Evolutionary conservation across 2,797 vertebrate species (phyloP), one percentile per base, ranked within the genome.

Genomic region (Pempheris klunzingeri): DNA sequence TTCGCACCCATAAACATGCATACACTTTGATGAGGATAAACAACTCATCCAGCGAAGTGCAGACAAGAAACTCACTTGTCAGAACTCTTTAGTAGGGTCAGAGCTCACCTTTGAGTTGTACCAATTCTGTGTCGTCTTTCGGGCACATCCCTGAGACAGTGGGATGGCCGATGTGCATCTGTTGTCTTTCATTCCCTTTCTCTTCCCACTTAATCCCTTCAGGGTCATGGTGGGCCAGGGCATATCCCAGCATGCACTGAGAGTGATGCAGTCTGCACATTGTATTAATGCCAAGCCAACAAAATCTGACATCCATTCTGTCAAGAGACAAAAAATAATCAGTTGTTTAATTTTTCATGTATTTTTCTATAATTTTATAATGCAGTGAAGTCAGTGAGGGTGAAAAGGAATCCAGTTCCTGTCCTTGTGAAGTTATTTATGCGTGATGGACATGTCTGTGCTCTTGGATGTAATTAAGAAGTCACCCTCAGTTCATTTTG

Each of bases 31-130:
- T 32, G 30, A 32, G 30, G 30, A 32, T 32, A 32, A 32, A 32
- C 30, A 32, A 32, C 30, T 32, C 30, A 32, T 32, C 30, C 30
- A 32, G 30, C 30, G 6, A 73, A 82, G 74, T 44, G 38, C n/a
- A 15, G 28, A 24, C 24, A 54, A 77, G 34, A 75, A 80, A 26
- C 46, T 50, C 30, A 3, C 54, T 74, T 32, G 68, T 78, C 77
- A 70, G 71, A 41, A 12, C 57, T 85, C 66, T 82, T 79, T 43
- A 53, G 41, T 74, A 69, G 41, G 66, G 75, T 83, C 78, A 74
- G 58, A 50, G 44, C 61, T 88, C 76, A 78, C 76, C 80, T 84
- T 71, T 81, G 67, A 86, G 74, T 71, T 46, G 71, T 68, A 22
- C 71, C 13, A 66, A 77, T 63, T 72, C 24, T 0, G 47, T 55